Conservation (phyloP, 2,113 vertebrate genomes). For the Typhlomys cinereus region DNA sequence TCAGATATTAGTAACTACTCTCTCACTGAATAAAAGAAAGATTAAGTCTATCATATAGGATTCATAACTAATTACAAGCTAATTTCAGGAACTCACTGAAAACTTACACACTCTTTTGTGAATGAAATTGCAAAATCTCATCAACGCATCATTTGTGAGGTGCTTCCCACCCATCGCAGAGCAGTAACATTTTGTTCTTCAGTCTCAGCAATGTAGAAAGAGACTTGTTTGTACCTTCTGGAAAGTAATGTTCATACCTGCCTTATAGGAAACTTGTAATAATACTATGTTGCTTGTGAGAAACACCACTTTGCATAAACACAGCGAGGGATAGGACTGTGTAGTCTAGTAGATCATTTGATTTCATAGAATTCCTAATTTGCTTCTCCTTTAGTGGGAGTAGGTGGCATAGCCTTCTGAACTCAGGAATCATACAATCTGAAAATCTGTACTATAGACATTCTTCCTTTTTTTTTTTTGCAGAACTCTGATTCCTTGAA, state of each 20-base stretch:
- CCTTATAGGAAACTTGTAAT: background rate
- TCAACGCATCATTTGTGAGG: background rate
- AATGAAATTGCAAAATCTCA: slow-evolving; percentile 42
- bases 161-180: background rate
- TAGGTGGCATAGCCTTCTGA: accelerated
- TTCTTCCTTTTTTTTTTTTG: background rate
- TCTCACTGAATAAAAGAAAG: background rate
- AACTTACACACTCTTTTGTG: slow-evolving; percentile 27
- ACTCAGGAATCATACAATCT: background rate
- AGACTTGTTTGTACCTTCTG: background rate
- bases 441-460: background rate
- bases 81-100: slow-evolving; percentile 18
- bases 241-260: background rate
- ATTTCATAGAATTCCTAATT: background rate
- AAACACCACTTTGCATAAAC: background rate
- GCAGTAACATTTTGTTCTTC: slow-evolving; percentile 27
- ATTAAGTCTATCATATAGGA: slow-evolving; percentile 1
- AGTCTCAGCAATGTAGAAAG: background rate
- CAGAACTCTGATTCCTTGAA: background rate
- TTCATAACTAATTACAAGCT: slow-evolving; percentile 71
- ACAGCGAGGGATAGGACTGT: background rate
- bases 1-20: slow-evolving; percentile 48
- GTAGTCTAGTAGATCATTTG: background rate
- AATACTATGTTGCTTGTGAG: background rate
- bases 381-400: background rate